Percentiles rank a stretch among this genome's conserved stretches.
These are phyloP conservation scores for Diploscapter pachys DNA, from an alignment of 1,140 invertebrate genomes.

Conservation along the genomic window DNA sequence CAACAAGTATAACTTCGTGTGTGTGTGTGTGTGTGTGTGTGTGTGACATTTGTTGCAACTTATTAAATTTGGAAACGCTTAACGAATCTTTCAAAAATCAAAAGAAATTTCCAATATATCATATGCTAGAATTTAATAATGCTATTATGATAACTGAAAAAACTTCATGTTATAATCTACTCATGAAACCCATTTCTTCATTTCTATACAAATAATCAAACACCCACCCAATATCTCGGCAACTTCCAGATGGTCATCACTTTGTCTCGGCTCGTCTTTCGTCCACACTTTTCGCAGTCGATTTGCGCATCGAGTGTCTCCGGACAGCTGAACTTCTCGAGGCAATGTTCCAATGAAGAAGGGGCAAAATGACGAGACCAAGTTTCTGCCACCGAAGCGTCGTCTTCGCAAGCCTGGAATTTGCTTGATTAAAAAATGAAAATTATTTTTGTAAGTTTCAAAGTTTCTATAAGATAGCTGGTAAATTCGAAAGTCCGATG, in stretches of 20 bases:
- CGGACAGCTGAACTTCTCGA: conserved; percentile 78
- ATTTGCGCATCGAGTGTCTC: conserved; percentile 80
- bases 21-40: background rate
- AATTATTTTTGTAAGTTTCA: too few relatives aligned
- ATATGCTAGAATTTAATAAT: background rate
- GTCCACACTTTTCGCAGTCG: conserved; percentile 76
- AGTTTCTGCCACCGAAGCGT: conserved; percentile 71
- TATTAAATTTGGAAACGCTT: background rate
- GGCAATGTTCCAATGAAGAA: conserved; percentile 74
- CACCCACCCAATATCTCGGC: conserved; percentile 24
- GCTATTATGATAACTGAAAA: background rate
- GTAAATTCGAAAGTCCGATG: too few relatives aligned
- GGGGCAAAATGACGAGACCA: conserved; percentile 72
- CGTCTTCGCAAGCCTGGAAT: conserved; percentile 69
- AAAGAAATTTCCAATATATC: background rate
- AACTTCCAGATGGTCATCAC: conserved; percentile 68
- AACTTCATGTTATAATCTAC: background rate
- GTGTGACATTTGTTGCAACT: background rate
- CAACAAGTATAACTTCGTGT: too few relatives aligned
- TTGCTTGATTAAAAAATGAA: too few relatives aligned
- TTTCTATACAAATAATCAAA: background rate
- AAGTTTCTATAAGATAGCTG: too few relatives aligned
- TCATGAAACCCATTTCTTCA: conserved; percentile 1
- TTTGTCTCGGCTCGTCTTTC: conserved; percentile 77
- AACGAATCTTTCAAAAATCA: background rate